A percentile compares a stretch with the other conserved stretches of the same genome.
Evolutionary conservation across 53 echinoderm and acorn worm genomes (phyloP).

Genomic region (Pentamera pediparva): DNA sequence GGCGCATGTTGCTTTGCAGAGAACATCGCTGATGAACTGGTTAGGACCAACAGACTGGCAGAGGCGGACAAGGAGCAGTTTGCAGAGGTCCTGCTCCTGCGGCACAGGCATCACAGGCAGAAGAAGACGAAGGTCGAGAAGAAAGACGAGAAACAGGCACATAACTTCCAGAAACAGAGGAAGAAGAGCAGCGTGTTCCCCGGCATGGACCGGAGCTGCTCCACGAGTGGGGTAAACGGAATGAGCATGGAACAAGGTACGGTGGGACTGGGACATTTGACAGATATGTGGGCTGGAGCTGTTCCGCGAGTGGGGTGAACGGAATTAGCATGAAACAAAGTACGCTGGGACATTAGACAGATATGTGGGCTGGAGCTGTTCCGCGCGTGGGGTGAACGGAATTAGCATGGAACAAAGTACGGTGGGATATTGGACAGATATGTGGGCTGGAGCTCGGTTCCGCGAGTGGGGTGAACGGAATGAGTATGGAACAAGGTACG

Average conservation of each 20-base stretch:
- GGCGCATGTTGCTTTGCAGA: slow-evolving; percentile 42
- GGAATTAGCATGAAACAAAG: not conserved
- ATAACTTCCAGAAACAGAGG: slow-evolving; percentile 53
- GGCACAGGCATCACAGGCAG: slow-evolving; percentile 68
- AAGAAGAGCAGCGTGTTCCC: slow-evolving; percentile 71
- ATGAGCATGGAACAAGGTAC: slow-evolving; percentile 91
- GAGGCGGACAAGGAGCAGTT: slow-evolving; percentile 62
- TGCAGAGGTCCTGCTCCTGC: slow-evolving; percentile 60
- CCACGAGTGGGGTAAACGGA: slow-evolving; percentile 44
- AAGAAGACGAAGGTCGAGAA: slow-evolving; percentile 55
- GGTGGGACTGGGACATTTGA: not conserved
- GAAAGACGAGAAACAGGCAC: slow-evolving; percentile 49
- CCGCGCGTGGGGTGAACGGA: too few relatives aligned
- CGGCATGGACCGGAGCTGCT: slow-evolving; percentile 65
- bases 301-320: too few relatives aligned
- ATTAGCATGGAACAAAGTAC: not conserved
- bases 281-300: not conserved
- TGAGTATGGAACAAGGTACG: not conserved
- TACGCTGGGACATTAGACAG: not conserved
- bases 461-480: too few relatives aligned
- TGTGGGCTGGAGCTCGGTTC: not conserved
- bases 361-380: not conserved
- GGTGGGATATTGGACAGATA: not conserved
- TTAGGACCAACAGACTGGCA: slow-evolving; percentile 50
- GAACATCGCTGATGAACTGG: slow-evolving; percentile 67